Conservation (phyloP, 37 sponge, comb jelly and placozoan species). For the Mnemiopsis leidyi region DNA sequence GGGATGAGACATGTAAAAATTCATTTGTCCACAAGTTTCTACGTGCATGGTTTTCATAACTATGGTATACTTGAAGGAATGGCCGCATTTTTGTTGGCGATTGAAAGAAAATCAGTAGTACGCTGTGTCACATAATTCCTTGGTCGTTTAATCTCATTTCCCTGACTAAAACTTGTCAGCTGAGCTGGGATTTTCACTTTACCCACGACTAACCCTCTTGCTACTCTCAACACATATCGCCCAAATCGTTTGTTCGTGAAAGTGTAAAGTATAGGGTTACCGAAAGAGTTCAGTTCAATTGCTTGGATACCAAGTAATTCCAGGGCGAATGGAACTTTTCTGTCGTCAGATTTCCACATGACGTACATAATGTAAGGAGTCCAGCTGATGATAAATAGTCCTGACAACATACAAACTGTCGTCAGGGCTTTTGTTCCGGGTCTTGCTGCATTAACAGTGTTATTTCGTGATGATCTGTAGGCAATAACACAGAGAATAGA, state of each 20-base stretch:
- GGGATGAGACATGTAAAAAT: too few relatives aligned
- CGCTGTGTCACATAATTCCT: too few relatives aligned
- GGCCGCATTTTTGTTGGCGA: too few relatives aligned
- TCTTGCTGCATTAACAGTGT: not conserved
- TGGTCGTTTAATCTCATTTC: too few relatives aligned
- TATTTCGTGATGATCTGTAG: not conserved
- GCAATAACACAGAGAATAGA: not conserved
- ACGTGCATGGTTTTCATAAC: too few relatives aligned
- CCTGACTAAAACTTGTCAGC: too few relatives aligned
- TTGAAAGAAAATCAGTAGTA: too few relatives aligned
- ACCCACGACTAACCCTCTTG: not conserved
- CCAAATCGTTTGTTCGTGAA: conserved; percentile 21
- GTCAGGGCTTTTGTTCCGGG: not conserved
- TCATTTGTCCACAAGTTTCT: too few relatives aligned
- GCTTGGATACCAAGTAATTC: not conserved
- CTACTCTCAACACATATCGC: not conserved
- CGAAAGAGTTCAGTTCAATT: conserved; percentile 31
- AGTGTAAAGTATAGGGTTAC: conserved; percentile 35
- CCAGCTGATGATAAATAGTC: conserved; percentile 11
- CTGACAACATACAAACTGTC: not conserved
- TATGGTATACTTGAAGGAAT: too few relatives aligned
- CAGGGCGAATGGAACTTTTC: not conserved
- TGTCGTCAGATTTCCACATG: not conserved
- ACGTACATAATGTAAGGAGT: not conserved
- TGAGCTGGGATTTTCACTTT: too few relatives aligned